These are phyloP conservation scores for Callyntrura sp. DNA, from an alignment of 2,888 invertebrate species.

Conservation along the genomic window DNA sequence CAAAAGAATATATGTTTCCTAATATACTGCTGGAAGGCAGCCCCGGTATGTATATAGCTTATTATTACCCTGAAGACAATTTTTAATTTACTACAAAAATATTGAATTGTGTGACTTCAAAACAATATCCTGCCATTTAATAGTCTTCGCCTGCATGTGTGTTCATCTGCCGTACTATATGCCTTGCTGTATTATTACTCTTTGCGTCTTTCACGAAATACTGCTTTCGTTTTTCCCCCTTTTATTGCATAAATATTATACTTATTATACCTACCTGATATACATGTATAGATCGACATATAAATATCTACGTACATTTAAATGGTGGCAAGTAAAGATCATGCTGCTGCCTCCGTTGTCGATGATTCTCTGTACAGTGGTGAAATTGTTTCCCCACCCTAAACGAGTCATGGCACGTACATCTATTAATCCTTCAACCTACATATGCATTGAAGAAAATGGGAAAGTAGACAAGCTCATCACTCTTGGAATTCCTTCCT, in stretches of 20 bases:
- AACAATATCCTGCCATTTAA: too few species aligned
- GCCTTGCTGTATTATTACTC: too few species aligned
- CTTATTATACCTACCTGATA: too few species aligned
- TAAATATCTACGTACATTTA: slow-evolving; percentile 31
- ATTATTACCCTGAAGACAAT: neutral
- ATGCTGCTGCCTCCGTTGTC: slow-evolving; percentile 18
- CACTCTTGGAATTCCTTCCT: slow-evolving; percentile 74
- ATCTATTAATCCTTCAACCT: slow-evolving; percentile 80
- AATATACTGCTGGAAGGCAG: neutral
- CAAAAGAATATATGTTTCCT: neutral
- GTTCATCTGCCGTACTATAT: too few species aligned
- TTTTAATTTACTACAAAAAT: neutral
- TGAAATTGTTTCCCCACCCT: slow-evolving; percentile 78
- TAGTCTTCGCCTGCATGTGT: too few species aligned
- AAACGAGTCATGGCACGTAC: slow-evolving; percentile 78
- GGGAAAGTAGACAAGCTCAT: slow-evolving; percentile 79
- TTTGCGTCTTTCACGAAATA: too few species aligned
- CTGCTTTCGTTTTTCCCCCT: neutral
- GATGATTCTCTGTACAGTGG: slow-evolving; percentile 55
- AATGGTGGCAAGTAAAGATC: slow-evolving; percentile 63
- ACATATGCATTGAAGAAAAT: slow-evolving; percentile 77
- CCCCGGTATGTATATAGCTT: too few species aligned
- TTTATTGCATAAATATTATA: too few species aligned
- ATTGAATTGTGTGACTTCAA: too few species aligned
- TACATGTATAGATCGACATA: neutral